Evolutionary conservation across 2,113 vertebrate genomes (phyloP).

Genomic region (Pogona vitticeps): DNA sequence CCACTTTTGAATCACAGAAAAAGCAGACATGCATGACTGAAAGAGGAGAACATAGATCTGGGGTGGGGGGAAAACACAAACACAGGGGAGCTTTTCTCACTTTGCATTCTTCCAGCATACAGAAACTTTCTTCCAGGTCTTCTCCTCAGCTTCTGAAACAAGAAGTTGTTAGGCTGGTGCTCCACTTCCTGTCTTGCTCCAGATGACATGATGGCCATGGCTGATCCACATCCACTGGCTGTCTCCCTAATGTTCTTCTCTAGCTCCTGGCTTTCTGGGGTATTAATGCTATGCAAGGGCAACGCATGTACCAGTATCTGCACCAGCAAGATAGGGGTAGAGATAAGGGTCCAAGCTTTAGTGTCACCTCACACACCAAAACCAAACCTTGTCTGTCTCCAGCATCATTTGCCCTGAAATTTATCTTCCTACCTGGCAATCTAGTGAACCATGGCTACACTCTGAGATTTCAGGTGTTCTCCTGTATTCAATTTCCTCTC

Average conservation of each 20-base stretch:
- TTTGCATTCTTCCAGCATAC: too few relatives aligned
- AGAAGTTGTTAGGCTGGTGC: background rate
- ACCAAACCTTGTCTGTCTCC: too few relatives aligned
- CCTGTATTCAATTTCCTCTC: conserved; percentile 18
- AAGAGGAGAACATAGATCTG: too few relatives aligned
- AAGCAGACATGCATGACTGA: too few relatives aligned
- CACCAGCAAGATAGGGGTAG: background rate
- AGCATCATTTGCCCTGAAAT: background rate
- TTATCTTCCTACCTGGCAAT: background rate
- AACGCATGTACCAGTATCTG: background rate
- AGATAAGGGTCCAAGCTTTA: background rate
- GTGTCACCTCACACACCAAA: too few relatives aligned
- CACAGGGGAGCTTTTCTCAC: too few relatives aligned
- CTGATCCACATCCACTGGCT: background rate
- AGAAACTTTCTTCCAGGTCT: too few relatives aligned
- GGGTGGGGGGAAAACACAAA: too few relatives aligned
- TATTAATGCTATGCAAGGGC: background rate
- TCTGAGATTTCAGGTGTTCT: background rate
- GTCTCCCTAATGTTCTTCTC: background rate
- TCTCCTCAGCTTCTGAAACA: background rate
- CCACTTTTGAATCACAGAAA: too few relatives aligned
- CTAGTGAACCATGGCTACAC: too few relatives aligned
- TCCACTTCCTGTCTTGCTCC: background rate
- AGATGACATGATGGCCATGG: background rate
- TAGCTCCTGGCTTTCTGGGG: background rate